Base-by-base conservation (phyloP, 2,888 invertebrate genomes). In the Baronia brevicornis region DNA sequence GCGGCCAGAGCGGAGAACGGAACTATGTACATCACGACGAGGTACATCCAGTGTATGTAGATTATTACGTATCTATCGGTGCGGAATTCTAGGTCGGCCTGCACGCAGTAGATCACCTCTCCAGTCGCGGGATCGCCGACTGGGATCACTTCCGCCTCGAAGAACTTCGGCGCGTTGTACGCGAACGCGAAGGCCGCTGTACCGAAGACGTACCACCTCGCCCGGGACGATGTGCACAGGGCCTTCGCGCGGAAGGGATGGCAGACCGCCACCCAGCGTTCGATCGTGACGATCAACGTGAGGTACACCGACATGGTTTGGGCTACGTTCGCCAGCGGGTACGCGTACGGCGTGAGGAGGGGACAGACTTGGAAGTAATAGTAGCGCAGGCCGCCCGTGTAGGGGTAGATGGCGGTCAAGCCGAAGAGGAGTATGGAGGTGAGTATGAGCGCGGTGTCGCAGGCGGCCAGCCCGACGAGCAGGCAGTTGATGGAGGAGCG, bases 271-370 rank as follows among this genome's bases (percentile, higher is more conserved):
- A 97, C 95, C 85, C 96, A 98, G 32, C 98, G 88, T 71, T 97
- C 97, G 54, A 96, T 85, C 1, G 96, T 96, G 34, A 97, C 95
- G 42, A 95, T 95, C 38, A 93, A 85, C 24, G 93, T 93, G 60
- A 98, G 87, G 84, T 97, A 98, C 33, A 96, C 95, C 29, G 97
- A 96, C 39, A 95, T 94, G 42, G 97, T 96, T 79, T 98, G 96
- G 32, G 94, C 92, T 10, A 92, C 92, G 67, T 93, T 89, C 4
- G 94, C 95, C 20, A 96, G 68, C 8, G 97, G 96, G 68, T 90
- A 95, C 13, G 93, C 88, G 46, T 89, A 87, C 6, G 91, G 91
- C 36, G 94, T 92, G 49, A 96, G 88, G 58, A 90, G 91, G 22
- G 95, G 94, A 60, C 91, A 93, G 27, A 93, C 87, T 54, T 89